Base-by-base conservation (phyloP, 2,113 vertebrate genomes). In the Microcebus murinus region DNA sequence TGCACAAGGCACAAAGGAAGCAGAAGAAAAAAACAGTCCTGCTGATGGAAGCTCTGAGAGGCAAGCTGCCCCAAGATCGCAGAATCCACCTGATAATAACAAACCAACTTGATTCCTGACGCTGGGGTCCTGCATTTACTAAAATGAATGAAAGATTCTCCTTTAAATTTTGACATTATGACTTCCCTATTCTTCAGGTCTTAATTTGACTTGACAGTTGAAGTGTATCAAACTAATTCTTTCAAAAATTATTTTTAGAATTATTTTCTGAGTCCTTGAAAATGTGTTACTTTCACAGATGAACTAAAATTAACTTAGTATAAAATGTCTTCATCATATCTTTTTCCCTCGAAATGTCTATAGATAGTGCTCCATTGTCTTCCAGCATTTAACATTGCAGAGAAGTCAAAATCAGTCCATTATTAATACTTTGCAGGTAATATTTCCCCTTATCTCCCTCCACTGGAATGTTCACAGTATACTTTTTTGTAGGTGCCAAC, bases 231-330 rank as follows among this genome's bases (percentile, higher is more conserved):
- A 71, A 94, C 65, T 52, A 36, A 67, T 86, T 82, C 17, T 94
- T 95, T 70, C 23, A 80, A 85, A 95, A 88, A 76, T 27, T 34
- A 91, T 81, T 85, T 36, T 5, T 27, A 27, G 9, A 94, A 48
- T 3, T 67, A 18, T 82, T 93, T 83, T 87, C 71, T 48, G 8
- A 73, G 9, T 59, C 67, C 77, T 94, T 90, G 36, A 85, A 88
- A 87, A 76, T 73, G 4, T 68, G 42, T 84, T 73, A 23, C 42
- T 48, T 36, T 86, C 42, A 87, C 34, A 50, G 17, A 57, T 55
- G 39, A 93, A 50, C 70, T 85, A 82, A 95, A 91, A 94, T 71
- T 42, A 93, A 77, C 17, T 63, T 73, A 59, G 21, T 45, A 42
- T 59, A 83, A 89, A 95, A 92, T 57, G 48, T 81, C 63, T n/a